Base-by-base conservation (phyloP, 1,140 invertebrate genomes). In the Homalodisca vitripennis region DNA sequence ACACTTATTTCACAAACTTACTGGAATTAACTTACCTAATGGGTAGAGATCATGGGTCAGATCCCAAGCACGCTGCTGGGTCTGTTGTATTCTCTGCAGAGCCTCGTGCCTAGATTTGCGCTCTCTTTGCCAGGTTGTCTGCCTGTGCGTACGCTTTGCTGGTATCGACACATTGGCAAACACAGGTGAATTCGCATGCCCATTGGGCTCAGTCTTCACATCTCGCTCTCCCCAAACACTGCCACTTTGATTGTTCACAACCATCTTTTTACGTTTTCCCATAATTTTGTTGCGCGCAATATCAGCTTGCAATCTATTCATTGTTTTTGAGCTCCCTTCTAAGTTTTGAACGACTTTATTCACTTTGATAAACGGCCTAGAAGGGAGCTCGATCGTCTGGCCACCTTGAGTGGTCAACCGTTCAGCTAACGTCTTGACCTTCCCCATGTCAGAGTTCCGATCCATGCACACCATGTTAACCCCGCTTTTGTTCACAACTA, bases 271-370 rank as follows among this genome's bases (percentile, higher is more conserved):
- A 41, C 80, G 72, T 72, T 83, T 83, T 67, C 81, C 81, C 63
- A 82, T 80, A 41, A 83, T 78, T 77, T 80, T 82, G 71, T 82
- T 83, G 60, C 82, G 79, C 68, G 82, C 82, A 71, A 83, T 82
- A 74, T 82, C 82, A 29, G 80, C 81, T 73, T 83, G 81, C 51
- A 83, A 73, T 70, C 79, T 79, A 71, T 81, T 83, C 78, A 83
- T 80, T 22, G 81, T 82, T 67, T 81, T 77, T n/a, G 81, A 82
- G 69, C 77, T 79, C 46, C 78, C 77, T 55, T 66, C 63, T 26
- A 46, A 24, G 17, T 29, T 46, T n/a, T 41, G 24, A 14, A 24
- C 31, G 14, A 22, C 22, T 31, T 66, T 66, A 27, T 46, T 66
- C 1, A 27, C 32, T 29, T 66, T 66, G n/a, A 66, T 20, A 41